phyloP scores from a whole-genome alignment of 2,797 vertebrate genomes.

The Echiichthys vipera region DNA sequence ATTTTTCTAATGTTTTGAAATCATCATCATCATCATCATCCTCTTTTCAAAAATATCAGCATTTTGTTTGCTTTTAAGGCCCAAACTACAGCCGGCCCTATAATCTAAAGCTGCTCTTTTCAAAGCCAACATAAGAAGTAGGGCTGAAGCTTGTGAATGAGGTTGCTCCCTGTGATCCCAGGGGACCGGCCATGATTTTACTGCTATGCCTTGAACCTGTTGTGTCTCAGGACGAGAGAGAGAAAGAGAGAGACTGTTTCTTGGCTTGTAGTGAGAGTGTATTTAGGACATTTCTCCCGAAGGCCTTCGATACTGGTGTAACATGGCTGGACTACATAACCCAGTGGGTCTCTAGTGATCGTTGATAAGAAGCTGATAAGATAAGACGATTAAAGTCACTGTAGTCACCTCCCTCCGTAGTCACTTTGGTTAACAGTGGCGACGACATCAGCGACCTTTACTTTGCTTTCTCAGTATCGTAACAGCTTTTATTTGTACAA shows the following conservation, averaged over 20 bases:
- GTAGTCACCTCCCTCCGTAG: not conserved
- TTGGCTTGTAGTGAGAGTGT: conserved; percentile 5
- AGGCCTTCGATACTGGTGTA: not conserved
- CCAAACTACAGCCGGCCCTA: not conserved
- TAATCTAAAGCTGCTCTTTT: conserved; percentile 19
- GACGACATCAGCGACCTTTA: not conserved
- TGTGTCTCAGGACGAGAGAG: conserved; percentile 33
- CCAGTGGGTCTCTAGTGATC: not conserved
- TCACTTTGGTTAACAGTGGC: not conserved
- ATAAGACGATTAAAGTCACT: too few species aligned
- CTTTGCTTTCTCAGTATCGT: not conserved
- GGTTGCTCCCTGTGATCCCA: conserved; percentile 48
- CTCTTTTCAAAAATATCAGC: conserved; percentile 3
- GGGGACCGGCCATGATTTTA: conserved; percentile 42
- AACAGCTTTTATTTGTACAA: too few species aligned
- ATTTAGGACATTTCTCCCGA: conserved; percentile 40
- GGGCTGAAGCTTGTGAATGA: conserved; percentile 48
- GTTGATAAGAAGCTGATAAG: too few species aligned
- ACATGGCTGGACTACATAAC: conserved; percentile 7
- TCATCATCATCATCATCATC: too few species aligned
- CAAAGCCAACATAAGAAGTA: conserved; percentile 32
- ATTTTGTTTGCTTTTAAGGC: not conserved
- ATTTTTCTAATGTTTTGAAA: too few species aligned
- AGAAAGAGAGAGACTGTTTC: conserved; percentile 45
- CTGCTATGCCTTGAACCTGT: conserved; percentile 37